These are phyloP conservation scores for Heliconius hewitsoni DNA, from an alignment of 1,140 invertebrate genomes.

Conservation along the genomic window DNA sequence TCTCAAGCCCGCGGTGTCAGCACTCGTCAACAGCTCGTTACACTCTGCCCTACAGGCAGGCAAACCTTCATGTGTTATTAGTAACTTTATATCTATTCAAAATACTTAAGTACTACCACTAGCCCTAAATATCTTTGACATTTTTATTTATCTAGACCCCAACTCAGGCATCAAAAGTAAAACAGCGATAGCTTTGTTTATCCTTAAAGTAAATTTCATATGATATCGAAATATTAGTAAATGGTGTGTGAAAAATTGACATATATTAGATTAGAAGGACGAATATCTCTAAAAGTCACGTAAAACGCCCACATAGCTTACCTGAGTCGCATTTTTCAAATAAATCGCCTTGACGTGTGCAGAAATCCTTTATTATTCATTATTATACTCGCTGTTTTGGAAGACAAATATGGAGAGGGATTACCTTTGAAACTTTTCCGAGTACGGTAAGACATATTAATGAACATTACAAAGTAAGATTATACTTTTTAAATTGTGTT, in stretches of 20 bases:
- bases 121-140: too few species aligned
- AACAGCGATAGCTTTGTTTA: too few species aligned
- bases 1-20: too few species aligned
- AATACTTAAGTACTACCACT: too few species aligned
- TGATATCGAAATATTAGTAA: too few species aligned
- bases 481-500: not conserved
- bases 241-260: too few species aligned
- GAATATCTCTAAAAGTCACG: constrained; percentile 14
- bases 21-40: too few species aligned
- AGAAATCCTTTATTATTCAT: constrained; percentile 31
- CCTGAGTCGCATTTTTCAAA: constrained; percentile 30
- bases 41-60: too few species aligned
- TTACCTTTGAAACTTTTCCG: constrained; percentile 8
- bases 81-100: too few species aligned
- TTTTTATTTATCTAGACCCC: too few species aligned
- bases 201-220: too few species aligned
- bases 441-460: constrained; percentile 3
- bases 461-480: not conserved
- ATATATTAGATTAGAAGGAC: not conserved
- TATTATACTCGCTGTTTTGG: constrained; percentile 26
- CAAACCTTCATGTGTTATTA: too few species aligned
- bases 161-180: not conserved
- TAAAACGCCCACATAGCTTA: constrained; percentile 10
- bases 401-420: constrained; percentile 21
- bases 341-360: constrained; percentile 25